Percentiles rank a stretch among this genome's conserved stretches.
Conservation (phyloP, 1,140 invertebrate genomes). For the Goniozus legneri region DNA sequence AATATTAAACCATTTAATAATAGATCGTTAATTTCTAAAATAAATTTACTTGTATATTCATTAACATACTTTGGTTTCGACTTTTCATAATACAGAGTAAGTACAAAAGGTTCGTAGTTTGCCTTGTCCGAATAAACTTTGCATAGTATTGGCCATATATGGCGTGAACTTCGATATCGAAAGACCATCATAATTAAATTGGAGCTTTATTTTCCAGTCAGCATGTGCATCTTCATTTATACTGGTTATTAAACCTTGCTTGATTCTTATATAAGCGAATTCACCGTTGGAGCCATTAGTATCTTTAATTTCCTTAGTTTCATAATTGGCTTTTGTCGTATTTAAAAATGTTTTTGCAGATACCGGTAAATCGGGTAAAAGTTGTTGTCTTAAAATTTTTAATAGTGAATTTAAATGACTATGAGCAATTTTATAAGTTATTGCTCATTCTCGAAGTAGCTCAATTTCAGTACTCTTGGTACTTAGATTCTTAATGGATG, state of each 20-base stretch:
- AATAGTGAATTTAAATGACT: background rate
- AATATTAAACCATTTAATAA: background rate
- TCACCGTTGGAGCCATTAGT: background rate
- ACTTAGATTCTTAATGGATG: too few species aligned
- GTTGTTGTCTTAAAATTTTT: background rate
- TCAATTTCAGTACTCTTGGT: background rate
- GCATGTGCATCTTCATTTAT: background rate
- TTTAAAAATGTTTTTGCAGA: background rate
- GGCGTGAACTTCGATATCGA: background rate
- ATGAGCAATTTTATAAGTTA: background rate
- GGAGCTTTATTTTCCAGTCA: background rate
- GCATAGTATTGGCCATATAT: background rate
- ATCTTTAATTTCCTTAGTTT: background rate
- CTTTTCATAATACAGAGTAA: background rate
- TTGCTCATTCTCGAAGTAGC: background rate
- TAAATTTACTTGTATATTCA: background rate
- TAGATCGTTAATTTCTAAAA: background rate
- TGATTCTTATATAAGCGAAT: background rate
- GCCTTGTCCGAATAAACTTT: background rate
- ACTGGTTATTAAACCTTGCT: background rate
- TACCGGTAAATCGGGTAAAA: background rate
- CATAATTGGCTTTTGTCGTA: background rate
- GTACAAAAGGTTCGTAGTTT: background rate
- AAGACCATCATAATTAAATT: background rate
- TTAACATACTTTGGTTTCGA: background rate